Base-by-base conservation (phyloP, 1,140 invertebrate genomes). In the Ostrea edulis region DNA sequence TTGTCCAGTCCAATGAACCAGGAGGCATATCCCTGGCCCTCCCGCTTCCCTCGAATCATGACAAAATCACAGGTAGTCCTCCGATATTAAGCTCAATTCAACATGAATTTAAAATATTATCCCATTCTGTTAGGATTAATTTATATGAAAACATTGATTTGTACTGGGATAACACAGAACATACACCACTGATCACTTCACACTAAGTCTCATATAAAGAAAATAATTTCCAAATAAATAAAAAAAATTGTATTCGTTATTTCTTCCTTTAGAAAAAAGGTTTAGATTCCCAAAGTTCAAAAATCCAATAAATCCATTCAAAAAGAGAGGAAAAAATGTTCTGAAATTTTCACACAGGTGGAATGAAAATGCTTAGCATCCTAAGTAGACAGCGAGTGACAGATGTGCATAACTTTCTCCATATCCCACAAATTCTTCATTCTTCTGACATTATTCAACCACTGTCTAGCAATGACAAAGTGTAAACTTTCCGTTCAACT, bases 1-100 rank as follows among this genome's bases (percentile, higher is more conserved):
- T 91, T 90, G 85, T 93, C 92, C 84, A 93, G 92, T 62, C 91
- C 91, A 58, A 93, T 92, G 87, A 93, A 93, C 92, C 92, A 93
- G 12, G 92, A 91, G 12, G 92, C 89, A 82, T 90, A 93, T 55
- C 86, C 91, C 35, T 91, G 89, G 2, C 92, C 92, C 84, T 93
- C 93, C 84, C 93, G 93, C 44, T 89, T 89, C 86, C 92, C 92
- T 52, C 93, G 91, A 89, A 93, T 93, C 92, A 93, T 93, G 44
- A 14, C 88, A 77, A n/a, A 51, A 65, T 54, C 2, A 58, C 14
- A 17, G 17, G 22, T 29, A 12, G 68, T 77, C 3, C 25, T 77
- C 68, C 68, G 14, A 77, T 29, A n/a, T n/a, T n/a, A 77, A 35
- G 11, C 25, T 25, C 68, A 77, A 14, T 77, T 35, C 68, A 77